These are phyloP conservation scores for Paracyclopina nana DNA, from an alignment of 1,140 invertebrate species.

Conservation along the genomic window DNA sequence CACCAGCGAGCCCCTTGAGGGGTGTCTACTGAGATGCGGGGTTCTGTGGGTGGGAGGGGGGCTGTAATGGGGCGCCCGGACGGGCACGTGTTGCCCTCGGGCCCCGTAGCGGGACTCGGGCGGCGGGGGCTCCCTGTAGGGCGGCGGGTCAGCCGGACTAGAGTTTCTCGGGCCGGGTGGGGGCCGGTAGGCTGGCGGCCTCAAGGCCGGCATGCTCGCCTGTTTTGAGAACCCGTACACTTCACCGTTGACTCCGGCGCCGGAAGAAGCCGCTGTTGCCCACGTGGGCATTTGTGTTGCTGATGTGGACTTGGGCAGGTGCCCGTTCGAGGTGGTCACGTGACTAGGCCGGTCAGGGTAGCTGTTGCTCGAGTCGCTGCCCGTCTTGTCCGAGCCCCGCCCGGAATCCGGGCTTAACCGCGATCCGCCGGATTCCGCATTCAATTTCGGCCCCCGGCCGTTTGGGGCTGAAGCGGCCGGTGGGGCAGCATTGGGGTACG, in stretches of 20 bases:
- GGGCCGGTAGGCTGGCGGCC: conserved; percentile 10
- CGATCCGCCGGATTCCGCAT: no score
- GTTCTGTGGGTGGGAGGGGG: conserved; percentile 4
- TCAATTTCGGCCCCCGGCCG: no score
- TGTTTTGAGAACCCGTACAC: no score
- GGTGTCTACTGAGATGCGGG: conserved; percentile 6
- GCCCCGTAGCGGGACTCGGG: neutral
- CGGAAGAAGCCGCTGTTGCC: no score
- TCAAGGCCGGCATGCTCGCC: no score
- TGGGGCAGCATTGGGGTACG: no score
- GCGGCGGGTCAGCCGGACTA: conserved; percentile 10
- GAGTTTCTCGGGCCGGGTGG: conserved; percentile 2
- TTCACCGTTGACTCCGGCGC: no score
- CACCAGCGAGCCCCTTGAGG: conserved; percentile 6
- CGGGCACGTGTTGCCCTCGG: neutral
- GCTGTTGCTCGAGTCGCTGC: conserved; percentile 4
- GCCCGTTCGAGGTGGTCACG: neutral
- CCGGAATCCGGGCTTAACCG: conserved; percentile 8
- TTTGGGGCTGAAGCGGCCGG: no score
- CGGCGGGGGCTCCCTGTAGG: conserved; percentile 2
- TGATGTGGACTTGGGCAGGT: neutral
- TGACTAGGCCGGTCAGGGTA: neutral
- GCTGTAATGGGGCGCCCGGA: conserved; percentile 6
- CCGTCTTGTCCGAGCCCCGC: conserved; percentile 7
- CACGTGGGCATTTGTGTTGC: no score